Percentiles rank a stretch among this genome's conserved stretches.
phyloP scores from a whole-genome alignment of 2,888 invertebrate species.

The Ornithoptera priamus region DNA sequence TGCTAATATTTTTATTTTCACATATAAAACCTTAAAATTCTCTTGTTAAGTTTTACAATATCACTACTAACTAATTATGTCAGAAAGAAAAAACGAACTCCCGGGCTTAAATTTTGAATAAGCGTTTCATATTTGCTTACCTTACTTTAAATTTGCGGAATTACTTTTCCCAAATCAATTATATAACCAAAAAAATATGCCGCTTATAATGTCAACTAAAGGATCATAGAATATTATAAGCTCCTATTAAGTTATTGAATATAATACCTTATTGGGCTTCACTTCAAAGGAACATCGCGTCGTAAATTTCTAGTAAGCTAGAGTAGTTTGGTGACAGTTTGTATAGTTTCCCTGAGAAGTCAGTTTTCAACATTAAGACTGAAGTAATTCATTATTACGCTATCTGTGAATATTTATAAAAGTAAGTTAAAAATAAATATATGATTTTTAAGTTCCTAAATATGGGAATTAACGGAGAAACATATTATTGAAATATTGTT shows the following conservation, averaged over 20 bases:
- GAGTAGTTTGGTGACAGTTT: background rate
- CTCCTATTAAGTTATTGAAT: conserved; percentile 69
- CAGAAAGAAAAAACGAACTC: background rate
- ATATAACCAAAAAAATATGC: conserved; percentile 67
- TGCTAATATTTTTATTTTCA: background rate
- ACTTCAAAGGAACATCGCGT: conserved; percentile 3
- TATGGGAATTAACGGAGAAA: too few species aligned
- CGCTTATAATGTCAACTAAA: conserved; percentile 72
- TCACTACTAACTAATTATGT: background rate
- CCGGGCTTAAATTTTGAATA: too few species aligned
- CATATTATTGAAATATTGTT: too few species aligned
- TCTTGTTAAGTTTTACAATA: too few species aligned
- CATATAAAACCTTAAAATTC: too few species aligned
- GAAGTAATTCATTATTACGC: too few species aligned
- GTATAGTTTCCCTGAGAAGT: background rate
- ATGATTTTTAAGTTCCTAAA: too few species aligned
- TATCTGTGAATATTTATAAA: too few species aligned
- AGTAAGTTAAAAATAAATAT: too few species aligned
- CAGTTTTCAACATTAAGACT: too few species aligned
- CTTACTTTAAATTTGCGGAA: background rate
- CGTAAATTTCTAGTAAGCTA: conserved; percentile 22
- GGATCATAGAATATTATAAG: conserved; percentile 69
- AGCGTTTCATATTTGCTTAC: background rate
- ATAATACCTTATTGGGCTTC: conserved; percentile 55
- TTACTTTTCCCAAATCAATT: conserved; percentile 4